phyloP scores from a whole-genome alignment of 2,888 invertebrate species.

The Ceriagrion tenellum region DNA sequence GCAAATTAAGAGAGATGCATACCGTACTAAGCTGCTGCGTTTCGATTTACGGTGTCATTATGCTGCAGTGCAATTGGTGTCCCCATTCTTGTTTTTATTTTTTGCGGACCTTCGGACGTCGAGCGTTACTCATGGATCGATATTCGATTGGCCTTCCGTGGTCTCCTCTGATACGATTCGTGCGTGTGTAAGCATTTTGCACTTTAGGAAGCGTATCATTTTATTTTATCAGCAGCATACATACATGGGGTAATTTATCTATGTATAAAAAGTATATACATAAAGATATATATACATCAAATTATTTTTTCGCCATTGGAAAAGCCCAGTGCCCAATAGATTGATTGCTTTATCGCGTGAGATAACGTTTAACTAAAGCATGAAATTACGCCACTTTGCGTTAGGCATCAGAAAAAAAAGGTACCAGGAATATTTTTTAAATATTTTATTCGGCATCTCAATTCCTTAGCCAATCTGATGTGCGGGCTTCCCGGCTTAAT shows the following conservation, averaged over 20 bases:
- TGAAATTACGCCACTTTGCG: not conserved
- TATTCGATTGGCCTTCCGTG: not conserved
- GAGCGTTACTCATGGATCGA: too few species aligned
- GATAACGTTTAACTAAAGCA: not conserved
- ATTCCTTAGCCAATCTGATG: not conserved
- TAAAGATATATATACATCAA: too few species aligned
- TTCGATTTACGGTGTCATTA: too few species aligned
- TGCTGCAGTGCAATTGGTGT: too few species aligned
- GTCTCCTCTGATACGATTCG: not conserved
- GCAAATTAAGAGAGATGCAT: too few species aligned
- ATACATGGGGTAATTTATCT: not conserved
- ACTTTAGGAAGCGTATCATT: not conserved
- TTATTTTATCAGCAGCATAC: not conserved
- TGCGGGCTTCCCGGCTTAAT: not conserved
- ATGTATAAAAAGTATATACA: not conserved
- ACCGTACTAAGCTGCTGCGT: too few species aligned
- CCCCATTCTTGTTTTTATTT: not conserved
- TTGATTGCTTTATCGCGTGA: conserved; percentile 32
- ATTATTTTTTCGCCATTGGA: not conserved
- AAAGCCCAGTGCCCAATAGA: not conserved
- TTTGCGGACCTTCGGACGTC: not conserved
- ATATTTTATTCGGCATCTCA: not conserved
- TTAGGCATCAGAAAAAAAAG: not conserved
- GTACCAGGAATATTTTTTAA: not conserved
- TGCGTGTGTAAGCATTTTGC: too few species aligned